Base-by-base conservation (phyloP, 1,140 invertebrate species). In the Ylistrum balloti region DNA sequence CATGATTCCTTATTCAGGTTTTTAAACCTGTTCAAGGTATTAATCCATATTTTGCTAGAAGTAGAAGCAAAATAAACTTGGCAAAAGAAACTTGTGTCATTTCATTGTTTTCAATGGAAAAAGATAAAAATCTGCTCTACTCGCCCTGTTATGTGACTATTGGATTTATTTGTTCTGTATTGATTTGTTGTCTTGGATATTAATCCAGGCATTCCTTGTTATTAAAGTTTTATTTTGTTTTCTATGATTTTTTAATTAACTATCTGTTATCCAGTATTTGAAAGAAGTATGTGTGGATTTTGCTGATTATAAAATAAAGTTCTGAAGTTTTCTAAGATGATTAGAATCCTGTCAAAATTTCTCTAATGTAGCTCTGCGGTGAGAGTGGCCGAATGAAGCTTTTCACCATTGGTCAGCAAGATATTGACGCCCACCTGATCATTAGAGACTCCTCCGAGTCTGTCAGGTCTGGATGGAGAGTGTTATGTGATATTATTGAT, bases 121-220 rank as follows among this genome's bases (percentile, higher is more conserved):
- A 17, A 22, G 45, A 48, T n/a, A n/a, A n/a, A n/a, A n/a, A n/a
- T n/a, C n/a, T n/a, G n/a, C n/a, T n/a, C n/a, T n/a, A n/a, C 45
- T 20, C 22, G 5, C 7, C 28, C n/a, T 74, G 56, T 74, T 74
- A 45, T 9, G 20, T 74, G 56, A n/a, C 56, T 9, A 17, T n/a
- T 74, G n/a, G 56, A 28, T 74, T 74, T 74, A 11, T n/a, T 17
- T 28, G n/a, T 28, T 5, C n/a, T 28, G 5, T 74, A 74, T 28
- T 38, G 5, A 7, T 38, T 38, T 74, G 56, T 74, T 74, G 56
- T 74, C 56, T 74, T 74, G 56, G 56, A 74, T 74, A 28, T n/a
- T 1, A 74, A 74, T 74, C 56, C 56, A 74, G 56, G 17, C 56
- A 74, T 74, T 74, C 56, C 56, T 74, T 74, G 56, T 74, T 74